These are phyloP conservation scores for Spodoptera littoralis DNA, from an alignment of 2,888 invertebrate genomes.

Conservation along the genomic window DNA sequence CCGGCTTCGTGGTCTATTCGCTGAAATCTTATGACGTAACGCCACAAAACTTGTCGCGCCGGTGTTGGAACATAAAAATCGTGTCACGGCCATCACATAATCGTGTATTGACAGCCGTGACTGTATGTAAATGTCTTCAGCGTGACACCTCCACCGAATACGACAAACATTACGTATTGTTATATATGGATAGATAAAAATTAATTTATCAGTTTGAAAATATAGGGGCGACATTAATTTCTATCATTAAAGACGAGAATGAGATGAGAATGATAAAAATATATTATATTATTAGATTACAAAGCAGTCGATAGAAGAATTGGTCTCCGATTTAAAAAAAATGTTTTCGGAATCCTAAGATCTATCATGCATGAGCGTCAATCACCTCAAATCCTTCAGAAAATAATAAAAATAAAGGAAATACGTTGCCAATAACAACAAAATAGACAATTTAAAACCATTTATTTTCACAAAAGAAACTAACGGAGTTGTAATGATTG, in stretches of 20 bases:
- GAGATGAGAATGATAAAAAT: no score
- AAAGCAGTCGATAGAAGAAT: no score
- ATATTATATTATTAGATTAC: no score
- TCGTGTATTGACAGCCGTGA: conserved; percentile 71
- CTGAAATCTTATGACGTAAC: conserved; percentile 36
- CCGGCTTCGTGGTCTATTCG: conserved; percentile 11
- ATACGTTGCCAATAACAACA: conserved; percentile 13
- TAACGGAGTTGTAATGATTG: conserved; percentile 10
- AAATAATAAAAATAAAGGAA: neutral
- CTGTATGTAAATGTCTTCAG: conserved; percentile 63
- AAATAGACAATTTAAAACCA: conserved; percentile 11
- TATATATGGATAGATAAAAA: conserved; percentile 9
- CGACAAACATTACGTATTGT: conserved; percentile 36
- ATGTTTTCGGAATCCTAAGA: no score
- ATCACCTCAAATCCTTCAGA: no score
- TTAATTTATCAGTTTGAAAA: conserved; percentile 15
- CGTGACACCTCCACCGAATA: conserved; percentile 41
- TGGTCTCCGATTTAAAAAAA: no score
- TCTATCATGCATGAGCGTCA: no score
- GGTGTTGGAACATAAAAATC: conserved; percentile 63
- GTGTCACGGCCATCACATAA: conserved; percentile 78
- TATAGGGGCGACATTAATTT: neutral
- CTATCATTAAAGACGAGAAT: neutral
- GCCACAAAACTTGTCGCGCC: conserved; percentile 47
- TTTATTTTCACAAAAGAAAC: conserved; percentile 29